Evolutionary conservation across 2,888 invertebrate genomes (phyloP), one percentile per base, ranked within the genome.

Genomic region (Hemithea aestivaria): DNA sequence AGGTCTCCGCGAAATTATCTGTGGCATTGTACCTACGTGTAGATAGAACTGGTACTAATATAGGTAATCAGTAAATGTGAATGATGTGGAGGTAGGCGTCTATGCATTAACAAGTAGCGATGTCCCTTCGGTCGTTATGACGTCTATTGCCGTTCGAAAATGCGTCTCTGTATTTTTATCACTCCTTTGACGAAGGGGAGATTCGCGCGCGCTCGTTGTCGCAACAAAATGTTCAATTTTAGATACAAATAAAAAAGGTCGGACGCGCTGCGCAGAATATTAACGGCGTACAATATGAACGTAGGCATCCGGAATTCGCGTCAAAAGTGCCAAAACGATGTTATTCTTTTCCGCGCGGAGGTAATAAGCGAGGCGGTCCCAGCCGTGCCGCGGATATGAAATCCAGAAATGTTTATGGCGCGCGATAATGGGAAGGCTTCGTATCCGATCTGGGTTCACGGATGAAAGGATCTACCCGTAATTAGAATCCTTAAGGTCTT

Each of bases 191-290:
- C 66, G 62, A 62, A 75, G 73, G 78, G 76, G 76, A 70, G 62
- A 63, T 61, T 60, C 67, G 73, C 73, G 65, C 66, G 68, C 73
- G 76, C 79, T 77, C 84, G 80, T 82, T 80, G 82, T 79, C 76
- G 74, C 83, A 73, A 85, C 87, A 84, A 85, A 87, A 84, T 83
- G 84, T 84, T 82, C 85, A 85, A 85, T 84, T 87, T 85, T 84
- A 82, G 85, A 85, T 84, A 84, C 84, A 84, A 87, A 87, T 85
- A 84, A 85, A 87, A 87, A 85, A 87, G 87, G 85, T 83, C 83
- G 79, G 83, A 84, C 83, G 81, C 80, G 72, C 70, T 66, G 83
- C 72, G 58, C 78, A 71, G 87, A 84, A 85, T 87, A 85, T 84
- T 87, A 87, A 87, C 84, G 76, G 83, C 80, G 66, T 74, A 78